Base-by-base conservation (phyloP, 2,888 invertebrate species). In the Altica lythri region DNA sequence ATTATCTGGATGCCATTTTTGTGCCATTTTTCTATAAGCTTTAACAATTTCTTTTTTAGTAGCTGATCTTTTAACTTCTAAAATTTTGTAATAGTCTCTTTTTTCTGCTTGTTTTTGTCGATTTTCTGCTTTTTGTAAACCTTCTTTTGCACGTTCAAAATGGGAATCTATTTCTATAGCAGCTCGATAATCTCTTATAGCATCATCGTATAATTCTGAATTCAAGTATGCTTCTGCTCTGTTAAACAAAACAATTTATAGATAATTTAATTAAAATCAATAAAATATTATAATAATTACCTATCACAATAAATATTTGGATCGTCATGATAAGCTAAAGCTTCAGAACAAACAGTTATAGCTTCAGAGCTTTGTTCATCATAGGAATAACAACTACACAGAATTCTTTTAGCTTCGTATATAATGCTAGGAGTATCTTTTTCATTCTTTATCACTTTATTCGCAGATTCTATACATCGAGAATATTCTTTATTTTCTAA, bases 1-100 rank as follows among this genome's bases (percentile, higher is more conserved):
- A 78, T 91, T 95, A 78, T 99, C 99, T 0, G 99, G 99, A 80
- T 99, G 99, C 97, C 98, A 99, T 76, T 96, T 91, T 77, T 95
- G 94, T 9, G 99, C 99, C 45, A 93, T 86, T 79, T 94, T 95
- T 62, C 98, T 85, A 77, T 99, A 99, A 12, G 95, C 98, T 80
- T 97, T 98, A 9, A 86, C 81, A 34, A 99, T 93, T 75, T 98
- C 95, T 70, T 88, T 88, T 78, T 99, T 99, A 42, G 81, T 86
- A 1, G 99, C 98, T 45, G 86, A 86, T 71, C 94, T 84, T 72
- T 90, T 89, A 1, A 99, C 96, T 9, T 89, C 91, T 48, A 97
- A 80, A 67, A 97, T 97, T 78, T 98, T 97, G 77, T 99, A 99
- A 78, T 99, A 99, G 78, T 99, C 98, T 62, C 96, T 79, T 70